phyloP scores from a whole-genome alignment of 2,797 vertebrate species.

The Pangasius sanitwongsei region DNA sequence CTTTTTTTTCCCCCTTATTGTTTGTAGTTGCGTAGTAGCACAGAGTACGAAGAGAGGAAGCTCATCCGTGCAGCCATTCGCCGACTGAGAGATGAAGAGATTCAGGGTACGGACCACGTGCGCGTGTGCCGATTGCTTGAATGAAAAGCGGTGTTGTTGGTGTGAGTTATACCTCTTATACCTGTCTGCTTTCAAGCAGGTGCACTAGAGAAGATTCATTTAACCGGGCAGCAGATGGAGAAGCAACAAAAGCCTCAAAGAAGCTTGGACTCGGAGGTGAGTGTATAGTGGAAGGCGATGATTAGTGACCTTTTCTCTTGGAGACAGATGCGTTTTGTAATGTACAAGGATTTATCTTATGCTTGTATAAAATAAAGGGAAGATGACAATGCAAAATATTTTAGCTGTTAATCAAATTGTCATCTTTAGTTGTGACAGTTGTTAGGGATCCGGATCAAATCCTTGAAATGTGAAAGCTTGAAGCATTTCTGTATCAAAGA shows the following conservation, averaged over 20 bases:
- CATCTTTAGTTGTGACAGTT: not conserved
- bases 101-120: conserved; percentile 75
- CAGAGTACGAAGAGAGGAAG: conserved; percentile 92
- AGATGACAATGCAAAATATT: too few relatives aligned
- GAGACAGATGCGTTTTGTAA: not conserved
- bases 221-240: conserved; percentile 56
- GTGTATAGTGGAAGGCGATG: conserved; percentile 47
- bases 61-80: conserved; percentile 91
- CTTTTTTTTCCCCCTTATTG: not conserved
- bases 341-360: not conserved
- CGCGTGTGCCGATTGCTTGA: not conserved
- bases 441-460: not conserved
- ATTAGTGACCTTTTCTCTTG: not conserved
- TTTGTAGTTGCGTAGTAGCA: conserved; percentile 80
- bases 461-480: too few relatives aligned
- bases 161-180: not conserved
- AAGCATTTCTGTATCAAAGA: too few relatives aligned
- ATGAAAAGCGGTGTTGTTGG: conserved; percentile 12
- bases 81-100: conserved; percentile 85
- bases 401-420: not conserved
- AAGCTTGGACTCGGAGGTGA: conserved; percentile 69
- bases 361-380: not conserved
- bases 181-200: conserved; percentile 56
- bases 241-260: conserved; percentile 61
- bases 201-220: conserved; percentile 61